Conservation (phyloP, 2,888 invertebrate species). For the Hybos culiciformis region DNA sequence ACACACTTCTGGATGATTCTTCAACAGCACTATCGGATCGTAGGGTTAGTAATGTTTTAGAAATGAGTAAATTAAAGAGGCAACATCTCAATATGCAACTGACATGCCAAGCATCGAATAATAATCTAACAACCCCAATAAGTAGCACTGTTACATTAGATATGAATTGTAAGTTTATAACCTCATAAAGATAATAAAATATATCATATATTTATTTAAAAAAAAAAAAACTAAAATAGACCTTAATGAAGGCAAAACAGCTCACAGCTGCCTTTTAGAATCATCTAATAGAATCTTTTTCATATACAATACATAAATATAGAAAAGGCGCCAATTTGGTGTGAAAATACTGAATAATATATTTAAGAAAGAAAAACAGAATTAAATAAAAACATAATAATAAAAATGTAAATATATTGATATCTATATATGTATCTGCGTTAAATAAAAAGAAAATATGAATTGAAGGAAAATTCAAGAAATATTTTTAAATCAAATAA, state of each 20-base stretch:
- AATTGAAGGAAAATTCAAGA: too few species aligned
- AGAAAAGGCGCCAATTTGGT: too few species aligned
- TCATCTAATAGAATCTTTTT: conserved; percentile 4
- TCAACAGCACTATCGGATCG: conserved; percentile 46
- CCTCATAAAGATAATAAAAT: conserved; percentile 2
- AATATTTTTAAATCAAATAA: too few species aligned
- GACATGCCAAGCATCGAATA: conserved; percentile 58
- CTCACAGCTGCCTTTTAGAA: conserved; percentile 2
- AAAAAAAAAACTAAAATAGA: neutral
- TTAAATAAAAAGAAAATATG: too few species aligned
- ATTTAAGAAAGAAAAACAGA: too few species aligned
- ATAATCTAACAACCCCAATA: conserved; percentile 50
- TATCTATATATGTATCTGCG: too few species aligned
- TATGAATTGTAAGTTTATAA: conserved; percentile 49
- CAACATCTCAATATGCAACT: conserved; percentile 48
- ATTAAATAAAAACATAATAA: too few species aligned
- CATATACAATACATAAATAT: too few species aligned
- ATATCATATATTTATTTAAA: neutral
- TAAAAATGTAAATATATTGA: too few species aligned
- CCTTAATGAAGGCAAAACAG: conserved; percentile 7
- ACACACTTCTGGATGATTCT: conserved; percentile 45
- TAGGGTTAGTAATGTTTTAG: conserved; percentile 49
- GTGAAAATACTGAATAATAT: too few species aligned
- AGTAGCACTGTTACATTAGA: conserved; percentile 51
- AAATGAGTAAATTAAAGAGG: conserved; percentile 45